Evolutionary conservation across 2,113 vertebrate species (phyloP).

Genomic region (Haliaeetus leucogaster): DNA sequence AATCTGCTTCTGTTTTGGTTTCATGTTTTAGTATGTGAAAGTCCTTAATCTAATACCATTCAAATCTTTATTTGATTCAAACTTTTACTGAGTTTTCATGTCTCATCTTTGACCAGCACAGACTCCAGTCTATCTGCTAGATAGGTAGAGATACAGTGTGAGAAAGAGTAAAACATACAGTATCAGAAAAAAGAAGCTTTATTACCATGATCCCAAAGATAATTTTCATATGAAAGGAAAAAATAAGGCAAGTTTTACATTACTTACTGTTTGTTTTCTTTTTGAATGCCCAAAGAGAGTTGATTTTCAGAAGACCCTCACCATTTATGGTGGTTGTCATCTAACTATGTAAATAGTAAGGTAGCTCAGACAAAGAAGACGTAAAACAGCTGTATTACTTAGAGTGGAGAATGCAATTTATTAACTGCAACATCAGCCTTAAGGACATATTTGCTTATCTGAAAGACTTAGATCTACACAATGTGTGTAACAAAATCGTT

Average conservation of each 20-base stretch:
- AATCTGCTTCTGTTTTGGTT: background rate
- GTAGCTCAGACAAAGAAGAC: background rate
- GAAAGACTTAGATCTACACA: background rate
- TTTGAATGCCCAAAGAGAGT: background rate
- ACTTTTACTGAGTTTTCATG: background rate
- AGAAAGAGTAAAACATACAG: background rate
- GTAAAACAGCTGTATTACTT: background rate
- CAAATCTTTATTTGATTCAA: background rate
- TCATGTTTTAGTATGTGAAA: background rate
- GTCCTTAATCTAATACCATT: background rate
- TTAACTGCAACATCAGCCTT: background rate
- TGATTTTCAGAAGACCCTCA: background rate
- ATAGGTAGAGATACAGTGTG: background rate
- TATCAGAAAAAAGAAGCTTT: background rate
- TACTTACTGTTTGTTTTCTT: background rate
- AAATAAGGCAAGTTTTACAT: background rate
- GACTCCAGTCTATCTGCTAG: background rate
- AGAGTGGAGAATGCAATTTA: background rate
- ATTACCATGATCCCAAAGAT: background rate
- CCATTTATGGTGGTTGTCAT: background rate
- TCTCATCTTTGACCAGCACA: background rate
- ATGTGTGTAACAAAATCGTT: background rate
- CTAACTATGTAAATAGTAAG: background rate
- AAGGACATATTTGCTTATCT: background rate
- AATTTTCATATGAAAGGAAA: slow-evolving; percentile 35